phyloP scores from a whole-genome alignment of 2,113 vertebrate genomes.

The Sclerurus mexicanus region DNA sequence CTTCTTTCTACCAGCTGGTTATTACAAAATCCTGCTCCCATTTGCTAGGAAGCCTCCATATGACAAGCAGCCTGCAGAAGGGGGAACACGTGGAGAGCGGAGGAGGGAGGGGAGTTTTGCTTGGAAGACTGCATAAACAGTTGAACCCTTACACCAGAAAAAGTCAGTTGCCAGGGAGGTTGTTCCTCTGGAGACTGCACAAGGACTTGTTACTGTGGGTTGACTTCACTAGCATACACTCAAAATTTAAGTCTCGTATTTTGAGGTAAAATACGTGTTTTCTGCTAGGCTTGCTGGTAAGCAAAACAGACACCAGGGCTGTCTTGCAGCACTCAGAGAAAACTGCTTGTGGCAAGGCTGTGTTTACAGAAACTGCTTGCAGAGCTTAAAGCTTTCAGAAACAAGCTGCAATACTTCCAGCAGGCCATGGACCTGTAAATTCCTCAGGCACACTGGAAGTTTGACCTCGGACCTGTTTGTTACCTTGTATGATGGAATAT shows the following conservation, averaged over 20 bases:
- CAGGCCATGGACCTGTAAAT: fast-evolving
- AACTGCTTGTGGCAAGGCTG: not conserved
- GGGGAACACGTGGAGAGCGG: fast-evolving
- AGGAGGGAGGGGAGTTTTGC: not conserved
- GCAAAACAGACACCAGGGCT: not conserved
- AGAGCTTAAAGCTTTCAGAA: not conserved
- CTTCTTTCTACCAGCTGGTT: slow-evolving; percentile 17
- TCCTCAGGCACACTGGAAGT: not conserved
- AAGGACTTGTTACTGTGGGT: not conserved
- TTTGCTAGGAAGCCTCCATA: not conserved
- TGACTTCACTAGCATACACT: not conserved
- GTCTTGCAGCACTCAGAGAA: not conserved
- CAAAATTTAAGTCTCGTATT: not conserved
- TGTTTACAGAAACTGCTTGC: not conserved
- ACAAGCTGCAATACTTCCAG: not conserved
- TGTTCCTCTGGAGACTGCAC: not conserved
- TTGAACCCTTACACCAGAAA: not conserved
- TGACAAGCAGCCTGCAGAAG: not conserved
- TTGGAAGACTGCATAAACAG: not conserved
- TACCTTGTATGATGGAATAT: not conserved
- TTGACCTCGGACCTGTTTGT: not conserved
- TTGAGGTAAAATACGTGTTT: not conserved
- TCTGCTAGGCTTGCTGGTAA: not conserved
- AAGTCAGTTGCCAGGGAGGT: not conserved
- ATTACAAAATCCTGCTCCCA: not conserved